phyloP scores from a whole-genome alignment of 2,888 invertebrate genomes.

The Zygothrica quintamaculata region DNA sequence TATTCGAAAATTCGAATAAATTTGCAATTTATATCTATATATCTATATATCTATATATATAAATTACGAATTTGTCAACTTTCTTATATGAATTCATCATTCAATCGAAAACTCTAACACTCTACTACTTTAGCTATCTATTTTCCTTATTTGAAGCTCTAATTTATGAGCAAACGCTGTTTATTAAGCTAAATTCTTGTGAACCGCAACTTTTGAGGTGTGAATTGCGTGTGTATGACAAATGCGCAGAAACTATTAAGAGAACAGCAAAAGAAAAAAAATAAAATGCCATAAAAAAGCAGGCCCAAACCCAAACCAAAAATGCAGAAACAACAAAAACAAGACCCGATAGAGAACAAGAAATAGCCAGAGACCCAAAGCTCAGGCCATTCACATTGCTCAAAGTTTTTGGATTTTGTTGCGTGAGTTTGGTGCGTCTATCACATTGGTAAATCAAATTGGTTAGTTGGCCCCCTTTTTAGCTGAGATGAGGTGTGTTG shows the following conservation, averaged over 20 bases:
- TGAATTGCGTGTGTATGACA: conserved; percentile 59
- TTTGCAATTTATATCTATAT: conserved; percentile 7
- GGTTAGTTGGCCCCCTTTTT: conserved; percentile 51
- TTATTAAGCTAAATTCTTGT: conserved; percentile 43
- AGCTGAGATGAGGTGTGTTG: conserved; percentile 26
- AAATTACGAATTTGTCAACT: conserved; percentile 53
- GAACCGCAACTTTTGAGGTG: conserved; percentile 50
- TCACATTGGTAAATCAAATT: conserved; percentile 68
- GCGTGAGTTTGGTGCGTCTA: conserved; percentile 70
- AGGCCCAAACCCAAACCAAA: conserved; percentile 19
- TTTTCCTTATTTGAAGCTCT: conserved; percentile 2
- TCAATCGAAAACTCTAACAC: conserved; percentile 2
- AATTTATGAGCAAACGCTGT: conserved; percentile 19
- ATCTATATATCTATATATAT: conserved; percentile 55
- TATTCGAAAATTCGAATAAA: conserved; percentile 8
- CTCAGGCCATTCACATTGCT: conserved; percentile 44
- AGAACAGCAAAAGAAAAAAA: conserved; percentile 7
- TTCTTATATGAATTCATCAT: conserved; percentile 39
- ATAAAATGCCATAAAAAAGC: conserved; percentile 28
- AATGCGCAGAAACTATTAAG: conserved; percentile 32
- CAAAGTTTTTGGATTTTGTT: conserved; percentile 35
- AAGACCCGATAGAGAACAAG: too few relatives aligned
- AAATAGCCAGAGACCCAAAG: conserved; percentile 27
- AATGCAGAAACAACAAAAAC: conserved; percentile 18
- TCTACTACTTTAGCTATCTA: conserved; percentile 5